phyloP scores from a whole-genome alignment of 2,797 vertebrate species.

The Adelosebastes latens region DNA sequence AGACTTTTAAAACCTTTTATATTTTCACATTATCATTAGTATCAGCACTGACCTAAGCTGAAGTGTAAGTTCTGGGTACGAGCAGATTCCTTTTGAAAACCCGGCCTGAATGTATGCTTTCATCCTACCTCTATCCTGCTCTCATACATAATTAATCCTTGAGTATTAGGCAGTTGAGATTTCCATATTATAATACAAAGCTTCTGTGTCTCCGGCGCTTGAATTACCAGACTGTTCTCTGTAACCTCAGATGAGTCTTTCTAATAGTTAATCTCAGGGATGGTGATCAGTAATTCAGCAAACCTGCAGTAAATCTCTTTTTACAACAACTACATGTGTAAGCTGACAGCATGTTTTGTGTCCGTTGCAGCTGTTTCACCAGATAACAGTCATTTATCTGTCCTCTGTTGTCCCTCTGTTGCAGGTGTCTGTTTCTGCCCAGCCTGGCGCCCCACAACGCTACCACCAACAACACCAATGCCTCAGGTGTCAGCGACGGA shows the following conservation, averaged over 20 bases:
- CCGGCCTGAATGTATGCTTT: background rate
- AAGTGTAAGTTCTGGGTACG: too few relatives aligned
- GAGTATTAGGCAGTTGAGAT: conserved; percentile 9
- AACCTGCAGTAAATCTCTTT: conserved; percentile 4
- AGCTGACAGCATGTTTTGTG: background rate
- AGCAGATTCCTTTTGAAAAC: conserved; percentile 15
- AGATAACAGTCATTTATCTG: background rate
- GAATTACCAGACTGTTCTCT: conserved; percentile 16
- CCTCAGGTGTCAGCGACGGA: conserved; percentile 90
- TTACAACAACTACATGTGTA: background rate
- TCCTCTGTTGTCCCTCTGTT: background rate
- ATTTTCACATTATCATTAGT: background rate
- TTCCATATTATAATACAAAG: conserved; percentile 28
- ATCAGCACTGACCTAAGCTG: background rate
- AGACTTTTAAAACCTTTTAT: background rate
- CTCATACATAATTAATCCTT: conserved; percentile 31
- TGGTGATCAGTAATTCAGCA: background rate
- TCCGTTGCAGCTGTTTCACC: background rate
- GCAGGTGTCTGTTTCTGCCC: conserved; percentile 95
- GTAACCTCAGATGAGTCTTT: background rate
- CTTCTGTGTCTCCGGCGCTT: background rate
- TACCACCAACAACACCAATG: conserved; percentile 90
- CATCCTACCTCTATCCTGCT: conserved; percentile 13
- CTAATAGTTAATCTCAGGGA: background rate
- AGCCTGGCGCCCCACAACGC: conserved; percentile 97